Conservation (phyloP, 1,140 invertebrate genomes). For the Scylla paramamosain region DNA sequence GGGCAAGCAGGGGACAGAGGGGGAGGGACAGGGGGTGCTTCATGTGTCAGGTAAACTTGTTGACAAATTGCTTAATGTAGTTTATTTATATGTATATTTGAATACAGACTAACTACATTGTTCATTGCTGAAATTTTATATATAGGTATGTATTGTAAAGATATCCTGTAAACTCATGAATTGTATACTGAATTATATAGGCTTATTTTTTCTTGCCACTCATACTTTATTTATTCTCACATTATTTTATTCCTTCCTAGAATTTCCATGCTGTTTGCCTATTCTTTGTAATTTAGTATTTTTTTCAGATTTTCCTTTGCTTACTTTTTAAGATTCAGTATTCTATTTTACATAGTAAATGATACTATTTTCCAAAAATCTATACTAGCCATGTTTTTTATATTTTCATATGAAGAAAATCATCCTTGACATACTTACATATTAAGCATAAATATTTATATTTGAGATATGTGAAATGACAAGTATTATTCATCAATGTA, state of each 20-base stretch:
- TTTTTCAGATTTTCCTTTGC: not conserved
- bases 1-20: not conserved
- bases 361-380: not conserved
- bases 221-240: not conserved
- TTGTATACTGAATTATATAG: not conserved
- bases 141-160: conserved; percentile 13
- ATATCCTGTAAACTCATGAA: not conserved
- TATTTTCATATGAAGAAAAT: conserved; percentile 1
- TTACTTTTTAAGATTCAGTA: not conserved
- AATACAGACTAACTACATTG: not conserved
- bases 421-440: not conserved
- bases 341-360: not conserved
- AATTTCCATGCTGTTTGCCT: not conserved
- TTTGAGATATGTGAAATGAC: not conserved
- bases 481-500: conserved; percentile 6
- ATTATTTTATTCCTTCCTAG: not conserved
- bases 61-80: not conserved
- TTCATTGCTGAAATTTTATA: conserved; percentile 4
- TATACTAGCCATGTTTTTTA: not conserved
- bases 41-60: conserved; percentile 10
- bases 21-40: not conserved
- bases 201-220: not conserved
- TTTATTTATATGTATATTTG: conserved; percentile 25
- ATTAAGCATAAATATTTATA: conserved; percentile 17
- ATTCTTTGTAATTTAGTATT: not conserved